Conservation (phyloP, 2,113 vertebrate species). For the Donacobius atricapilla region DNA sequence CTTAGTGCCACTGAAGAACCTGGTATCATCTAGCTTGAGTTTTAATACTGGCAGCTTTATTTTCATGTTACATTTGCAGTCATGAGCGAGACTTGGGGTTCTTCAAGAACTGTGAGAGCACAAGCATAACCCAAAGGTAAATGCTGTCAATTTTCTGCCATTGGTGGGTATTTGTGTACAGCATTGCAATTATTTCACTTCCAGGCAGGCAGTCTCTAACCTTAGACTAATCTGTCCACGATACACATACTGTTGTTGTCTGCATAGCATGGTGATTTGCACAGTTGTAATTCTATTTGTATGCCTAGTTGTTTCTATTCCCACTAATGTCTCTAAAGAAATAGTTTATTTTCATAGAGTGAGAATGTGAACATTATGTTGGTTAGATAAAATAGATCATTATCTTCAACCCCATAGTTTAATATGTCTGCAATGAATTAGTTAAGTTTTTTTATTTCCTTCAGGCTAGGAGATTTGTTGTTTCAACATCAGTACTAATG, state of each 20-base stretch:
- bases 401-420: neutral
- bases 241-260: neutral
- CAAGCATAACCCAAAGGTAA: constrained; percentile 62
- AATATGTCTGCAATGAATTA: neutral
- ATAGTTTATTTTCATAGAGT: neutral
- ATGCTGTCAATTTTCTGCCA: constrained; percentile 51
- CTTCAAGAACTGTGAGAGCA: constrained; percentile 45
- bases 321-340: neutral
- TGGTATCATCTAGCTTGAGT: constrained; percentile 16
- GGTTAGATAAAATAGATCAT: neutral
- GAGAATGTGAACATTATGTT: neutral
- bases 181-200: constrained; percentile 17
- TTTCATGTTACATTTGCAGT: constrained; percentile 58
- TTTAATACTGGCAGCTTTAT: constrained; percentile 41
- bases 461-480: neutral
- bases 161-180: neutral
- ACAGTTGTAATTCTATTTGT: neutral
- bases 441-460: neutral
- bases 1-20: constrained; percentile 19
- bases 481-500: neutral
- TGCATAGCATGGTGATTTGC: neutral
- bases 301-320: neutral
- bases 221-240: neutral
- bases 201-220: neutral
- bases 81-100: constrained; percentile 29